Base-by-base conservation (phyloP, 2,797 vertebrate species). In the Lithobates pipiens region DNA sequence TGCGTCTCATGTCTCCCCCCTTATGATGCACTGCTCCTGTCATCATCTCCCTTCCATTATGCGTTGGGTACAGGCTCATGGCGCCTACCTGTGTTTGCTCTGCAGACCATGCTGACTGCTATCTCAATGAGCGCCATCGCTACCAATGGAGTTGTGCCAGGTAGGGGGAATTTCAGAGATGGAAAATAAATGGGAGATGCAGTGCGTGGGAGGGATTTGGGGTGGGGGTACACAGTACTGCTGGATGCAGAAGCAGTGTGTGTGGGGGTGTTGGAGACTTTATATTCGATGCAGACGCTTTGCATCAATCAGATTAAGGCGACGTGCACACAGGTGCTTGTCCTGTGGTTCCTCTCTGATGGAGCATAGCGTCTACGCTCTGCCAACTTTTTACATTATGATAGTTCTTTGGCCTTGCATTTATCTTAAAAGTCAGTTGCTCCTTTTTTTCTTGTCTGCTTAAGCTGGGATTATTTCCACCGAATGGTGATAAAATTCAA, bases 81-180 rank as follows among this genome's bases (percentile, higher is more conserved):
- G 86, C 71, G 81, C 86, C 86, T 87, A 82, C 86, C 81, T 87
- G 86, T 87, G 86, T 87, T 87, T 87, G 86, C 89, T 90, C 42
- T 90, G 9, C 95, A 99, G 98, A 99, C 98, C 21, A 99, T 99
- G 98, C 95, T 99, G 94, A 99, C 98, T 21, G 98, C 98, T 92
- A 99, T 99, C 92, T 99, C 98, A n/a, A 99, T 99, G 98, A 99
- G 98, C 10, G 98, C 98, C 7, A 98, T 99, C 4, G 98, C 98
- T 63, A 99, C 98, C 90, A 99, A 99, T 83, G 98, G 98, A 85
- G 98, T 99, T n/a, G 98, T 99, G 90, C 98, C 98, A 96, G 98
- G 98, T 99, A 95, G 83, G 95, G 90, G 78, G 23, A 72, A 69
- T 76, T 83, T 80, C 21, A 34, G 65, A 34, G 68, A 32, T 86